Base-by-base conservation (phyloP, 37 sponge, comb jelly and placozoan species). In the Trichoplax adhaerens region DNA sequence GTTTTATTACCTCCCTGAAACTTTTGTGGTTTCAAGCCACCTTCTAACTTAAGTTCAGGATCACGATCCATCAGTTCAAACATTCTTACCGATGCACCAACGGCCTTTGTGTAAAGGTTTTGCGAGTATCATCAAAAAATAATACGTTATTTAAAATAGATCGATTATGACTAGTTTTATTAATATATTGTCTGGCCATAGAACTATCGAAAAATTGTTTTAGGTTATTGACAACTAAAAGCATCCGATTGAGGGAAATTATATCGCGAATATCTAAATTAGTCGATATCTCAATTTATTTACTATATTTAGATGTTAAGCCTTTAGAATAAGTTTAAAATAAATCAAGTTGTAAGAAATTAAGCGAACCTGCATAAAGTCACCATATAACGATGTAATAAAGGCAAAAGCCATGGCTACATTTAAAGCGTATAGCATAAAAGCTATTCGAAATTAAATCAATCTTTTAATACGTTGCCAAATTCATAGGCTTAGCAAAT, bases 361-460 rank as follows among this genome's bases (percentile, higher is more conserved):
- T 51, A 3, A 52, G 56, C 80, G 3, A 29, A 88, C 89, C 83
- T 89, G 86, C 86, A 85, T 85, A 58, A 89, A 89, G 58, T 85
- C 90, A 1, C 90, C 90, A 67, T 89, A 89, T 47, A 89, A 73
- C 53, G 65, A 83, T 57, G 90, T 73, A 46, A 89, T 66, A 66
- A 85, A 82, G 48, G 83, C 90, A 68, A 89, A 89, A 55, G 77
- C 78, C 83, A 82, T 79, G 53, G 90, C 90, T 10, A 89, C 82
- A 58, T 82, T 89, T 76, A 89, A 75, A 0, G 84, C 85, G 74
- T 89, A 89, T 65, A 89, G 62, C 90, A 89, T 89, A 55, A 89
- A 74, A 8, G 83, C 77, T 58, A 68, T 57, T 8, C 56, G 76
- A 1, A 66, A 70, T 50, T n/a, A 62, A 73, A 5, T 63, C 49